Base-by-base conservation (phyloP, 1,140 invertebrate species). In the Zelostemma sp. region DNA sequence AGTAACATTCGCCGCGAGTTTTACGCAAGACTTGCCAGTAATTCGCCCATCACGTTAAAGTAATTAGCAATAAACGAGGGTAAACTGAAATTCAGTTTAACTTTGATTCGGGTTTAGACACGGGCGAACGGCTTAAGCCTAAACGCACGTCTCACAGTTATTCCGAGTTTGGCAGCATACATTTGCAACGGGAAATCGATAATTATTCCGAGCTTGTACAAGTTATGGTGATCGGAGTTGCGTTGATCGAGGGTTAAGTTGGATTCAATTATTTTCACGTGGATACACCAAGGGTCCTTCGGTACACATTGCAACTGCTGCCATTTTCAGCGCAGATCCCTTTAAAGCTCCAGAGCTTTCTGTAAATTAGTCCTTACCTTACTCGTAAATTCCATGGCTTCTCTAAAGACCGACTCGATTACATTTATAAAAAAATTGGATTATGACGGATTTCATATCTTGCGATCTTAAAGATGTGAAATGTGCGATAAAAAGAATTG, bases 181-280 rank as follows among this genome's bases (percentile, higher is more conserved):
- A 54, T 60, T 64, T 25, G 21, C 49, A 31, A 55, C 50, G 40
- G 16, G 48, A 31, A 51, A 63, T 69, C 67, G 60, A 69, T 64
- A 64, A 69, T 63, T 69, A 69, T 69, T 63, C 67, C 60, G 67
- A 69, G 67, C 67, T 59, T 64, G 18, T 51, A 60, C 55, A 69
- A 69, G 60, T 69, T 64, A 60, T 60, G 55, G 38, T 48, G 17
- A 56, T 59, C 48, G 53, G 45, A 15, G 50, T 54, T 28, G 51
- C 66, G 55, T 60, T 69, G 61, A 58, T 57, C 61, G 56, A 68
- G 61, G 55, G 58, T 68, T 73, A 68, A 68, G 61, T 65, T 62
- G 43, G 58, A 63, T 68, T 56, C 70, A 40, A 68, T 73, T 68
- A 72, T 48, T 58, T 68, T 64, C 53, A 54, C 56, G 45, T 50